Percentiles rank a stretch among this genome's conserved stretches.
Evolutionary conservation across 2,113 vertebrate genomes (phyloP).

Genomic region (Etheostoma cragini): DNA sequence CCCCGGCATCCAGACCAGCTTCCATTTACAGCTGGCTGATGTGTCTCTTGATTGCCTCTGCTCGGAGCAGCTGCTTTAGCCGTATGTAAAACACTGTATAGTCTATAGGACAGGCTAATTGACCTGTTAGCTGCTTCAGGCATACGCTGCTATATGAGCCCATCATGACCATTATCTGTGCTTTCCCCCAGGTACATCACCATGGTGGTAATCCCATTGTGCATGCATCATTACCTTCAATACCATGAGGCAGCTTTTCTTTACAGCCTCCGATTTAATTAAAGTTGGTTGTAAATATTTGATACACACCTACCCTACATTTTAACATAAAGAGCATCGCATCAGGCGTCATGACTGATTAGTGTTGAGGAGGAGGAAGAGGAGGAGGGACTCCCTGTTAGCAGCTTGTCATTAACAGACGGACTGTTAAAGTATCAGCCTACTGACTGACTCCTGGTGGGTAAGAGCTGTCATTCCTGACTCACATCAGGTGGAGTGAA

Average conservation of each 20-base stretch:
- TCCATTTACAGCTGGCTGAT: not conserved
- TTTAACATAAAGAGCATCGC: slow-evolving; percentile 62
- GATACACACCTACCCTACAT: slow-evolving; percentile 66
- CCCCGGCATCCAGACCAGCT: not conserved
- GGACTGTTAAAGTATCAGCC: slow-evolving; percentile 14
- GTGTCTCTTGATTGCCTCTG: slow-evolving; percentile 26
- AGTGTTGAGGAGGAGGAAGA: slow-evolving; percentile 16
- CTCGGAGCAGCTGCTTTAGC: slow-evolving; percentile 48
- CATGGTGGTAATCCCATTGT: slow-evolving; percentile 79
- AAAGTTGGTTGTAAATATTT: slow-evolving; percentile 81
- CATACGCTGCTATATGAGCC: slow-evolving; percentile 61
- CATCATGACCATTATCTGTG: slow-evolving; percentile 72
- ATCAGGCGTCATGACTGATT: slow-evolving; percentile 44
- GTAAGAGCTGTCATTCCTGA: not conserved
- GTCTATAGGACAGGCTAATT: slow-evolving; percentile 69
- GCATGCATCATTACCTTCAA: slow-evolving; percentile 84
- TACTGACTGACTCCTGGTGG: slow-evolving; percentile 14
- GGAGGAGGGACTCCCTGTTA: slow-evolving; percentile 29
- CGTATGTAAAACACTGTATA: slow-evolving; percentile 68
- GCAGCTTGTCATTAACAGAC: slow-evolving; percentile 41
- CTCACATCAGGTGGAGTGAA: not conserved
- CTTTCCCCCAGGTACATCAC: slow-evolving; percentile 75
- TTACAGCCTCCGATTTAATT: slow-evolving; percentile 78
- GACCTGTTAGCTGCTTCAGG: slow-evolving; percentile 78
- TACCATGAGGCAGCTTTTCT: slow-evolving; percentile 79